Conservation (phyloP, 2,888 invertebrate species). For the Synergus laeviventris region DNA sequence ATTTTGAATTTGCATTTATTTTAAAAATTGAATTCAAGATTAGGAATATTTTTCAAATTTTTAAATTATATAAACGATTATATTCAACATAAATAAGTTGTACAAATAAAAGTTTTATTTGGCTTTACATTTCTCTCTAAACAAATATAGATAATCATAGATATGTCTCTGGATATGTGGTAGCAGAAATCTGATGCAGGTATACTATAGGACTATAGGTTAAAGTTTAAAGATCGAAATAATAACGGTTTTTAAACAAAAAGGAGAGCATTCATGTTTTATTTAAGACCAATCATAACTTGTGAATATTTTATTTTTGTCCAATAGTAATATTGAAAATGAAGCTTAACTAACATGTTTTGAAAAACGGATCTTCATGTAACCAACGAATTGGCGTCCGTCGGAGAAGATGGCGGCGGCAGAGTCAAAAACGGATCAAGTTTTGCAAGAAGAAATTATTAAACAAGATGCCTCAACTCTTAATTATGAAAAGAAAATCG, state of each 20-base stretch:
- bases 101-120: too few relatives aligned
- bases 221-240: too few relatives aligned
- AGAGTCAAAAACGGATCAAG: slow-evolving; percentile 59
- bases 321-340: slow-evolving; percentile 37
- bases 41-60: too few relatives aligned
- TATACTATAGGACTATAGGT: too few relatives aligned
- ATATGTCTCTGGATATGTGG: too few relatives aligned
- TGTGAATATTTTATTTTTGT: neutral
- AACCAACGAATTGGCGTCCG: slow-evolving; percentile 56
- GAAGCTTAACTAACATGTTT: slow-evolving; percentile 39
- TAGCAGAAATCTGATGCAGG: too few relatives aligned
- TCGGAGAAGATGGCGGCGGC: slow-evolving; percentile 64
- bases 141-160: too few relatives aligned
- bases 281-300: neutral
- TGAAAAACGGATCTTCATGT: slow-evolving; percentile 26
- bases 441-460: slow-evolving; percentile 54
- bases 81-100: too few relatives aligned
- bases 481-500: slow-evolving; percentile 55
- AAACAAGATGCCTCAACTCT: slow-evolving; percentile 54
- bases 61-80: too few relatives aligned
- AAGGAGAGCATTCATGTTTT: neutral
- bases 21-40: too few relatives aligned
- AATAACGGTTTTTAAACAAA: neutral
- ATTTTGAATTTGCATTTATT: too few relatives aligned
- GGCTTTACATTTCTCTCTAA: too few relatives aligned